A percentile compares a stretch with the other conserved stretches of the same genome.
Conservation (phyloP, 2,888 invertebrate species). For the Uropetala carovei region DNA sequence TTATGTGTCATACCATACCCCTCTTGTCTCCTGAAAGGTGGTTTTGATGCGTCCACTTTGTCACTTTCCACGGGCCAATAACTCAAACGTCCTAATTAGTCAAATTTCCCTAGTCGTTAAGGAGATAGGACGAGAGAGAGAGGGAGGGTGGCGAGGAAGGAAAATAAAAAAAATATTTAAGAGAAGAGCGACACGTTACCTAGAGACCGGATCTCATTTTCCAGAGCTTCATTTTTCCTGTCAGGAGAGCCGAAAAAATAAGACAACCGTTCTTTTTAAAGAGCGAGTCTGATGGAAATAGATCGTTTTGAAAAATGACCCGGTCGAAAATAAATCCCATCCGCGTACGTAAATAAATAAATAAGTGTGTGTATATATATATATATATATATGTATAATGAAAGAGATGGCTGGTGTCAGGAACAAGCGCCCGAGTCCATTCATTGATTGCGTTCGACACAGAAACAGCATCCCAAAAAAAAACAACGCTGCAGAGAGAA, state of each 20-base stretch:
- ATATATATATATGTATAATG: background rate
- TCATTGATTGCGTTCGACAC: constrained; percentile 36
- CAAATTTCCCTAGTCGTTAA: background rate
- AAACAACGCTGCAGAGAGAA: background rate
- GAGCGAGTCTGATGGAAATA: constrained; percentile 28
- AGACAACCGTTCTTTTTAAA: constrained; percentile 30
- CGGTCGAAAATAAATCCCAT: constrained; percentile 38
- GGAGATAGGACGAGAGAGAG: no score
- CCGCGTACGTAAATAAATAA: background rate
- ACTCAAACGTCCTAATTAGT: constrained; percentile 32
- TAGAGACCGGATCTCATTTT: constrained; percentile 18
- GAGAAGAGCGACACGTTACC: background rate
- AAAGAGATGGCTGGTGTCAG: constrained; percentile 21
- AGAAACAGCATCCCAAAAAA: background rate
- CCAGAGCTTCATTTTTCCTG: constrained; percentile 20
- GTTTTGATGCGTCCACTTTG: constrained; percentile 2
- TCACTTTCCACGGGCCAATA: background rate
- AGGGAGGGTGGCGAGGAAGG: no score
- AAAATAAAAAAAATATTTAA: no score
- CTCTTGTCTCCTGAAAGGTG: background rate
- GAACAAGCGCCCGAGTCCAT: constrained; percentile 47
- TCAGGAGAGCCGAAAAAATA: background rate
- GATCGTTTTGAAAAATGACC: constrained; percentile 39
- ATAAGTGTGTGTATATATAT: no score
- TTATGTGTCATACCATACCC: background rate